Evolutionary conservation across 1,140 invertebrate species (phyloP).

Genomic region (Leguminivora glycinivorella): DNA sequence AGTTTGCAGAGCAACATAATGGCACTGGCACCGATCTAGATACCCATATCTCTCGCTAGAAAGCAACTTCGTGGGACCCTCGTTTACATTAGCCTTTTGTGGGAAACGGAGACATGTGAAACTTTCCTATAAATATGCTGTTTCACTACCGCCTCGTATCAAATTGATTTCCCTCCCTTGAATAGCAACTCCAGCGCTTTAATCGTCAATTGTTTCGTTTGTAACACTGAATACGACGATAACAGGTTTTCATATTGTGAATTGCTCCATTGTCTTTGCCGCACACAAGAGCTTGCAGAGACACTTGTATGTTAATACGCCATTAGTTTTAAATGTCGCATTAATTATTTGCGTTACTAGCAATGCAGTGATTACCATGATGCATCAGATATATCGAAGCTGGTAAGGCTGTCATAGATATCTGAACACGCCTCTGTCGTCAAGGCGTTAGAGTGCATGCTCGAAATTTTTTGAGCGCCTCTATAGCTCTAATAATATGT

Average conservation of each 20-base stretch:
- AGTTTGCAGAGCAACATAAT: slow-evolving; percentile 43
- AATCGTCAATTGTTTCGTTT: slow-evolving; percentile 44
- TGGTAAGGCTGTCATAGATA: no score
- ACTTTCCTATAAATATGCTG: slow-evolving; percentile 22
- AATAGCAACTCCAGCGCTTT: slow-evolving; percentile 39
- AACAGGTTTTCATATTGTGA: not conserved
- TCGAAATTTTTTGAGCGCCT: no score
- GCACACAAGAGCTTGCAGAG: not conserved
- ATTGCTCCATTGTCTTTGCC: slow-evolving; percentile 8
- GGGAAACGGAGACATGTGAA: slow-evolving; percentile 19
- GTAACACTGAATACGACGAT: slow-evolving; percentile 30
- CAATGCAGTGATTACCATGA: slow-evolving; percentile 3
- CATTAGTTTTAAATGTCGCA: not conserved
- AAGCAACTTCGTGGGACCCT: slow-evolving; percentile 39
- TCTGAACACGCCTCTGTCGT: no score
- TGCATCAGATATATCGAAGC: no score
- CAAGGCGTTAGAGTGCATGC: no score
- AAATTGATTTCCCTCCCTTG: slow-evolving; percentile 42
- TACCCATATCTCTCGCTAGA: slow-evolving; percentile 59
- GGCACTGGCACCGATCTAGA: slow-evolving; percentile 52
- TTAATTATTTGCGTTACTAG: slow-evolving; percentile 15
- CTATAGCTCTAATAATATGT: no score
- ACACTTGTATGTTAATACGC: slow-evolving; percentile 19
- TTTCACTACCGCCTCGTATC: slow-evolving; percentile 28
- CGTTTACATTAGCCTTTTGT: slow-evolving; percentile 28